phyloP scores from a whole-genome alignment of 2,797 vertebrate species.

The Sebastes steindachneri region DNA sequence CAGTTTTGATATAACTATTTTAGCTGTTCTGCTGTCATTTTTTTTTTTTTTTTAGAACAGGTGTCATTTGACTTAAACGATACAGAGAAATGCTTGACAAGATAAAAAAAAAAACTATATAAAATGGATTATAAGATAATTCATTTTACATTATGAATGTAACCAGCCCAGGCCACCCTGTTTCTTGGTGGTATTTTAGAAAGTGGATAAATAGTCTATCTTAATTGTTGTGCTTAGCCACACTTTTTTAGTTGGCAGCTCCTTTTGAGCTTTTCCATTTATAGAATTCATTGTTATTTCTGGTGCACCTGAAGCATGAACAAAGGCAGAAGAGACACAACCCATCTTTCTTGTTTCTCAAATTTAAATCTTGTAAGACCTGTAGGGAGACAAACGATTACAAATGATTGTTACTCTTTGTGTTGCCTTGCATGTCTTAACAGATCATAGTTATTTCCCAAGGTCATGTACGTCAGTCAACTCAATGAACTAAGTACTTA shows the following conservation, averaged over 20 bases:
- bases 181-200: background rate
- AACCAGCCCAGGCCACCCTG: background rate
- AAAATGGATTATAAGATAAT: background rate
- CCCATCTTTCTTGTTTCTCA: slow-evolving; percentile 44
- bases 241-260: slow-evolving; percentile 1
- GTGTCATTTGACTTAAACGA: background rate
- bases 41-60: background rate
- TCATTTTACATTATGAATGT: background rate
- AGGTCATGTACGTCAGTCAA: background rate
- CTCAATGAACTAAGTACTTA: background rate
- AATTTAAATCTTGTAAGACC: slow-evolving; percentile 1
- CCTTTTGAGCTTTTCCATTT: slow-evolving; percentile 1
- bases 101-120: background rate
- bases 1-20: background rate
- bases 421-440: background rate
- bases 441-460: background rate
- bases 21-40: background rate
- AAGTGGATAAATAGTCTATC: background rate
- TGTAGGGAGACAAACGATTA: background rate
- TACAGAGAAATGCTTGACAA: background rate
- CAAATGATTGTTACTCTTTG: background rate
- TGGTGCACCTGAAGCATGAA: background rate
- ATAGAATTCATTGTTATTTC: slow-evolving; percentile 5
- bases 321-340: slow-evolving; percentile 5
- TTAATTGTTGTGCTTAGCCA: background rate